Percentiles rank a stretch among this genome's conserved stretches.
Conservation (phyloP, 2,797 vertebrate species). For the Crocidura indochinensis region DNA sequence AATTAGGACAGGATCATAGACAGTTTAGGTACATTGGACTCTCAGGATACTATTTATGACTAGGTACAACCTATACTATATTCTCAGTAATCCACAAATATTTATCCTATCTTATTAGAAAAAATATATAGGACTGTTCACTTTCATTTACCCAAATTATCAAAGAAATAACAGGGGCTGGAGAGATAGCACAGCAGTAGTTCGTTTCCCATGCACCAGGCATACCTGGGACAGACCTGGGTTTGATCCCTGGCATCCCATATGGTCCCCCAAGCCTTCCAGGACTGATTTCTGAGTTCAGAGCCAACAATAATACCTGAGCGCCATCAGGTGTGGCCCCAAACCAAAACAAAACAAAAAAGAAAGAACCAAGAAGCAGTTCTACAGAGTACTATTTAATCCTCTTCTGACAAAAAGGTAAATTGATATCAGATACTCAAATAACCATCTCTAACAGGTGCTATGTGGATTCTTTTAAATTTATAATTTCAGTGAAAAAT, state of each 20-base stretch:
- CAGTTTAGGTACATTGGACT: neutral
- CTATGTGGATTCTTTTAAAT: neutral
- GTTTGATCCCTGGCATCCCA: too few species aligned
- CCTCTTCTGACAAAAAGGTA: neutral
- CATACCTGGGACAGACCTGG: too few species aligned
- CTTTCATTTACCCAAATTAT: constrained; percentile 21
- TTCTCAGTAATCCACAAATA: neutral
- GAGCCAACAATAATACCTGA: too few species aligned
- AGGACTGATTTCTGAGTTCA: too few species aligned
- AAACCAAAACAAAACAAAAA: neutral
- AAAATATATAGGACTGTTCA: neutral
- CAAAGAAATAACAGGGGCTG: too few species aligned
- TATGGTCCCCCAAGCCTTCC: too few species aligned
- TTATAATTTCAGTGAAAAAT: neutral
- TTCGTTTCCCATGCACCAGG: too few species aligned
- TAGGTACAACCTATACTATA: constrained; percentile 35
- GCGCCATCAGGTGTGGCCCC: too few species aligned
- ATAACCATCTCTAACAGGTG: neutral
- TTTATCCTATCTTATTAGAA: neutral
- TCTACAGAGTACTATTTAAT: too few species aligned
- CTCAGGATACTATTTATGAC: constrained; percentile 13
- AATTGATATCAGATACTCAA: neutral
- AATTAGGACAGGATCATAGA: neutral
- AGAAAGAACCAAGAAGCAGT: neutral
- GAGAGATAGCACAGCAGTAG: too few species aligned